Percentiles rank a stretch among this genome's conserved stretches.
These are phyloP conservation scores for Philypnodon macrostomus DNA, from an alignment of 2,797 vertebrate genomes.

Conservation along the genomic window DNA sequence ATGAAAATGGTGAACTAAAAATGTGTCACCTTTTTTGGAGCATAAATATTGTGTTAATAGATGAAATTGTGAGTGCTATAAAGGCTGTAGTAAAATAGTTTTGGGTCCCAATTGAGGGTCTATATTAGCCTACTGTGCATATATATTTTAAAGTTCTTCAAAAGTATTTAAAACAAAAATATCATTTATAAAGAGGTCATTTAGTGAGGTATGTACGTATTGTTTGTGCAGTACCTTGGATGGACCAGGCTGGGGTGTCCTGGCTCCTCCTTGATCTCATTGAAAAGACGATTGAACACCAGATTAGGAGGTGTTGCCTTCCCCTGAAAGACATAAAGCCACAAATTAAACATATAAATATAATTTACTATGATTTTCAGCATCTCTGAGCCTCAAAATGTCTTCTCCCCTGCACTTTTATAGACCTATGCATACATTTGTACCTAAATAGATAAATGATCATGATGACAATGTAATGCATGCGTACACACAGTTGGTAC, in stretches of 20 bases:
- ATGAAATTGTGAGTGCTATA: too few species aligned
- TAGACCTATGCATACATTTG: conserved; percentile 29
- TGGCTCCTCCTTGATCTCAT: conserved; percentile 94
- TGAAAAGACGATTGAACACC: conserved; percentile 85
- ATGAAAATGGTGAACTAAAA: too few species aligned
- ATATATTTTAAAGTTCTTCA: too few species aligned
- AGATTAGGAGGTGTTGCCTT: conserved; percentile 74
- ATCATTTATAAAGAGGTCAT: too few species aligned
- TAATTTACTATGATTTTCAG: too few species aligned
- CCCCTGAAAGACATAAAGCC: conserved; percentile 48
- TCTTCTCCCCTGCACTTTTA: conserved; percentile 21
- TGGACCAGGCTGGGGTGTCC: conserved; percentile 86
- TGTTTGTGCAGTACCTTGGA: conserved; percentile 82
- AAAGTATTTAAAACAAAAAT: too few species aligned
- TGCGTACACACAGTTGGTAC: too few species aligned
- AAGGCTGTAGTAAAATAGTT: too few species aligned
- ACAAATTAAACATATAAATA: conserved; percentile 18
- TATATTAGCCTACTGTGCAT: too few species aligned
- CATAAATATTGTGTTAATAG: too few species aligned
- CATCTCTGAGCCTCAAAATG: conserved; percentile 11
- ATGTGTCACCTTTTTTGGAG: too few species aligned
- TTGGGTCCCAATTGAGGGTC: too few species aligned
- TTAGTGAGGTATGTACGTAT: background rate
- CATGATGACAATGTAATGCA: conserved; percentile 29
- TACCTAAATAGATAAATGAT: conserved; percentile 27